A percentile compares a stretch with the other conserved stretches of the same genome.
These are phyloP conservation scores for Lepus europaeus DNA, from an alignment of 2,113 vertebrate species.

Conservation along the genomic window DNA sequence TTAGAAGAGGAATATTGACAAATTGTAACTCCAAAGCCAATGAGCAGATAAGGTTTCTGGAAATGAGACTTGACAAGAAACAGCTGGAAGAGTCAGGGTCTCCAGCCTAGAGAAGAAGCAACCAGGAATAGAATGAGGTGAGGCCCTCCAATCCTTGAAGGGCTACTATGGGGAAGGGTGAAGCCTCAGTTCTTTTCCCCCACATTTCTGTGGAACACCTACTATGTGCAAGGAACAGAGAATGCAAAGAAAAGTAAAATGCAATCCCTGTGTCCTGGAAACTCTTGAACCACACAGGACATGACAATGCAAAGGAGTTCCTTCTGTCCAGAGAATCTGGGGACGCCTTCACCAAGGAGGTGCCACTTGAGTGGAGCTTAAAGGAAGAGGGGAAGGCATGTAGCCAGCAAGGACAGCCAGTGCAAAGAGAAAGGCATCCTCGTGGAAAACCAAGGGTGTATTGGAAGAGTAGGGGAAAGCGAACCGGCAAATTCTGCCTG, in stretches of 20 bases:
- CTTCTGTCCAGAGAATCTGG: background rate
- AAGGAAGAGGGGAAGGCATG: background rate
- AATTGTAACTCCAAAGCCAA: conserved; percentile 21
- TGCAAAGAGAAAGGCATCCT: conserved; percentile 14
- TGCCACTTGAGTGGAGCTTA: background rate
- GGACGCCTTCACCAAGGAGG: background rate
- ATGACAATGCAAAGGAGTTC: background rate
- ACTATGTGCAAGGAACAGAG: background rate
- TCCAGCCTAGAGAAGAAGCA: conserved; percentile 13
- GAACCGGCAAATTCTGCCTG: background rate
- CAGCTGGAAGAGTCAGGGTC: background rate
- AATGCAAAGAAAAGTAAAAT: conserved; percentile 58
- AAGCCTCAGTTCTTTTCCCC: background rate
- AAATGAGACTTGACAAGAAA: conserved; percentile 48
- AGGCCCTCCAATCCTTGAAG: background rate
- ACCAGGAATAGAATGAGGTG: background rate
- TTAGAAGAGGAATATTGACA: conserved; percentile 37
- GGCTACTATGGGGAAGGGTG: background rate
- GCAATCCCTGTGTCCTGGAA: background rate
- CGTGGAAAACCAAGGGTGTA: background rate
- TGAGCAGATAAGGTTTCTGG: conserved; percentile 33
- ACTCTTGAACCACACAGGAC: background rate
- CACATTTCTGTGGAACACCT: background rate
- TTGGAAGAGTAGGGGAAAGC: background rate
- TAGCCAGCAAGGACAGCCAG: background rate